Conservation (phyloP, 2,797 vertebrate genomes). For the Molossus alvarezi region DNA sequence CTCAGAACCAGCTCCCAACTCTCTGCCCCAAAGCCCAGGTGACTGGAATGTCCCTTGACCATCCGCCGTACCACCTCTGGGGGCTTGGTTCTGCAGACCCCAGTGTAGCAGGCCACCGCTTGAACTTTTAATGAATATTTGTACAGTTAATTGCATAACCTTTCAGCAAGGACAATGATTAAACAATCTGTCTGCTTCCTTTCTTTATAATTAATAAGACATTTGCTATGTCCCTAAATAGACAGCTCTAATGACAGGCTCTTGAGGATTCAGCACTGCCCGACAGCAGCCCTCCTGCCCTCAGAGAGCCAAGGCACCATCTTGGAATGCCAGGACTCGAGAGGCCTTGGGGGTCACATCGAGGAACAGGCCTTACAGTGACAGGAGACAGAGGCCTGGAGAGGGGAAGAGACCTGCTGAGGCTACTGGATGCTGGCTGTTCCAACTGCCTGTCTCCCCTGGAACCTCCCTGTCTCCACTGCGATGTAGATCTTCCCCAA, state of each 20-base stretch:
- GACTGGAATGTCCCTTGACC: conserved; percentile 18
- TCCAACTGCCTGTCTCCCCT: background rate
- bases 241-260: conserved; percentile 89
- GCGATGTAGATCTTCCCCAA: background rate
- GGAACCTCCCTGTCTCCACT: background rate
- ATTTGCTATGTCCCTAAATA: conserved; percentile 90
- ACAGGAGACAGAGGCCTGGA: background rate
- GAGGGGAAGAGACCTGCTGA: background rate
- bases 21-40: background rate
- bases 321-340: background rate
- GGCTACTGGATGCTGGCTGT: background rate
- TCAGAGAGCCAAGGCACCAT: background rate
- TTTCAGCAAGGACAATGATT: conserved; percentile 90
- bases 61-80: background rate
- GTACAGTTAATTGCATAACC: conserved; percentile 89
- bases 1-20: background rate
- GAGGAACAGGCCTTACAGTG: background rate
- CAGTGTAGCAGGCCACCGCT: conserved; percentile 43
- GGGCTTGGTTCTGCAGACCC: conserved; percentile 33
- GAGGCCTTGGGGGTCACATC: background rate
- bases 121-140: conserved; percentile 89
- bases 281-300: conserved; percentile 73
- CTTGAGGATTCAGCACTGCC: conserved; percentile 85
- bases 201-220: conserved; percentile 92
- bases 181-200: conserved; percentile 88